Evolutionary conservation across 2,888 invertebrate genomes (phyloP).

Genomic region (Archips xylosteana): DNA sequence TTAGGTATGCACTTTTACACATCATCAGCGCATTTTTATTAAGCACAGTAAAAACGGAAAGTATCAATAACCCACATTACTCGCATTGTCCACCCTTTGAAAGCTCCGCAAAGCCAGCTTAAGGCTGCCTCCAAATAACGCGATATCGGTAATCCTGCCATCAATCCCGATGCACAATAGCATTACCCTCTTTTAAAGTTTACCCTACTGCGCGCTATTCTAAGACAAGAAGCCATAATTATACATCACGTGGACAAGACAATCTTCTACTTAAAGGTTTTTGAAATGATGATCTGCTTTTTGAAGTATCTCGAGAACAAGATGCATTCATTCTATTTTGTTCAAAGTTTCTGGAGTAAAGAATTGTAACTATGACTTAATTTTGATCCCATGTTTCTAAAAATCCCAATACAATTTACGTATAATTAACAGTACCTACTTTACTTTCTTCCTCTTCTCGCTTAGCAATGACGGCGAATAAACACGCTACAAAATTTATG

Average conservation of each 20-base stretch:
- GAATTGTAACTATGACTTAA: no score
- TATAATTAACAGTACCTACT: no score
- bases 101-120: constrained; percentile 45
- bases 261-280: not conserved
- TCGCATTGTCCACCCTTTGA: constrained; percentile 54
- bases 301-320: no score
- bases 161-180: constrained; percentile 62
- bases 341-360: no score
- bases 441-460: no score
- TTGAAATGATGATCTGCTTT: no score
- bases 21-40: constrained; percentile 3
- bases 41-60: constrained; percentile 16
- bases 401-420: no score
- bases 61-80: constrained; percentile 29
- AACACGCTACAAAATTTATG: no score
- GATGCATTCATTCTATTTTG: no score
- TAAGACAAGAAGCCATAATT: constrained; percentile 21
- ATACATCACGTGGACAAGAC: not conserved
- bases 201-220: constrained; percentile 52
- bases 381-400: no score
- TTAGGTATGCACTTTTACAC: not conserved
- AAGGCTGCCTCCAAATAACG: constrained; percentile 48
- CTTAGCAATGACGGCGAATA: no score
- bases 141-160: constrained; percentile 73
- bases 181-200: constrained; percentile 60